These are phyloP conservation scores for Psittacula cyanocephala DNA, from an alignment of 2,113 vertebrate genomes.

Conservation along the genomic window DNA sequence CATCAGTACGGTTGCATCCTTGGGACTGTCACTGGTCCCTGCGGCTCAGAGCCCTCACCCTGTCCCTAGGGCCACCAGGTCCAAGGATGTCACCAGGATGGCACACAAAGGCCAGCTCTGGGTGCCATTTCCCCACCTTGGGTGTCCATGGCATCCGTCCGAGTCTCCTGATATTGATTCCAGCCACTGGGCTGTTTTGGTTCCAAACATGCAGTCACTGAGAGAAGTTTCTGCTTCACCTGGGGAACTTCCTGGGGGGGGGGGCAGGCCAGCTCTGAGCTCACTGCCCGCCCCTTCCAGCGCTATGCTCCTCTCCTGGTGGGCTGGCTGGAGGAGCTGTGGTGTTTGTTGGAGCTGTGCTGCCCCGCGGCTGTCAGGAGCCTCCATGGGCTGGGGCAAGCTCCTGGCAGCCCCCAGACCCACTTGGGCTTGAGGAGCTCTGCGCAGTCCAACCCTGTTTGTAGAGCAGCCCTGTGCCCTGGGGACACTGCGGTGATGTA, in stretches of 20 bases:
- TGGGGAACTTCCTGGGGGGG: background rate
- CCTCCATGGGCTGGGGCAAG: accelerated
- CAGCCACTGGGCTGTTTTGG: background rate
- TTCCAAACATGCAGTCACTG: background rate
- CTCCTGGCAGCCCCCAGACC: background rate
- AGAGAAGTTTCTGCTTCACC: background rate
- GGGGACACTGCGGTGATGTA: accelerated
- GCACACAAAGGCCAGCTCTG: background rate
- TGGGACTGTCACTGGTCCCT: background rate
- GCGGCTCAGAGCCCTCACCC: accelerated
- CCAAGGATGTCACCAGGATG: background rate
- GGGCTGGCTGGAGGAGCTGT: background rate
- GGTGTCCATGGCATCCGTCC: background rate
- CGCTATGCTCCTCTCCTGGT: background rate
- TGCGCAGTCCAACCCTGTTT: accelerated
- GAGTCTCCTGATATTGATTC: background rate
- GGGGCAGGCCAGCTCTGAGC: background rate
- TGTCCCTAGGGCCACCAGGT: background rate
- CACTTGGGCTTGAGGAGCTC: background rate
- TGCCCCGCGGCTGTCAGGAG: accelerated
- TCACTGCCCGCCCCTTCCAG: background rate
- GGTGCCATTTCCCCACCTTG: background rate
- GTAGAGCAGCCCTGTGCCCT: background rate
- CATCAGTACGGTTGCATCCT: background rate
- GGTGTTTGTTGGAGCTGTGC: background rate